Evolutionary conservation across 1,140 invertebrate genomes (phyloP), one percentile per base, ranked within the genome.

Genomic region (Philotrypesis tridentata): DNA sequence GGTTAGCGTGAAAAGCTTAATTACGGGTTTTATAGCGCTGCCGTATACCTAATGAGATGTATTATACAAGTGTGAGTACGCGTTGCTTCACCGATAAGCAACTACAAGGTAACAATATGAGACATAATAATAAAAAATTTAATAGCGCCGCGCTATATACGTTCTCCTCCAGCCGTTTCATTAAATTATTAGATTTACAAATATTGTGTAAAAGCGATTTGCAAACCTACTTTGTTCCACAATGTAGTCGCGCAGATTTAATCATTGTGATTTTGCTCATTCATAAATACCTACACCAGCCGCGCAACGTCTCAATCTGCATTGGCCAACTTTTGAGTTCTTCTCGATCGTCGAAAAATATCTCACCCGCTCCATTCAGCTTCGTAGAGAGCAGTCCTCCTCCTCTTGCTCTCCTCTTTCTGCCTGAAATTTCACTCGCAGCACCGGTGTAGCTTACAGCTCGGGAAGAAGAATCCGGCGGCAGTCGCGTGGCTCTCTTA

Each of bases 401-500:
- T 21, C 8, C 27, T 14, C 3, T 29, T 17, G 11, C 25, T 65
- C 61, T 65, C 9, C 23, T 25, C 61, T 25, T 2, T 0, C 23
- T 65, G 23, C 9, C 61, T 29, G 4, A 27, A n/a, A 25, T 65
- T 8, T 29, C 61, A 23, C 25, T 25, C 23, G 9, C 3, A 11
- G 61, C 61, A 65, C 27, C 23, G 5, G 61, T 25, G 29, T 33
- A 33, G 31, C 0, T 55, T 17, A 55, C n/a, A n/a, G 17, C 48
- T n/a, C 21, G 48, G n/a, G 14, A 0, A 55, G 14, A 55, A n/a
- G 48, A 21, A 55, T n/a, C 11, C 6, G 2, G 82, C 80, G 83
- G 83, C 84, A 87, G 90, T 91, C 90, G 89, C 90, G 90, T 91
- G 90, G 89, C 90, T 76, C 88, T 37, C 48, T n/a, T n/a, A 87